A percentile compares a stretch with the other conserved stretches of the same genome.
Evolutionary conservation across 2,888 invertebrate species (phyloP).

Genomic region (Yponomeuta plumbellus): DNA sequence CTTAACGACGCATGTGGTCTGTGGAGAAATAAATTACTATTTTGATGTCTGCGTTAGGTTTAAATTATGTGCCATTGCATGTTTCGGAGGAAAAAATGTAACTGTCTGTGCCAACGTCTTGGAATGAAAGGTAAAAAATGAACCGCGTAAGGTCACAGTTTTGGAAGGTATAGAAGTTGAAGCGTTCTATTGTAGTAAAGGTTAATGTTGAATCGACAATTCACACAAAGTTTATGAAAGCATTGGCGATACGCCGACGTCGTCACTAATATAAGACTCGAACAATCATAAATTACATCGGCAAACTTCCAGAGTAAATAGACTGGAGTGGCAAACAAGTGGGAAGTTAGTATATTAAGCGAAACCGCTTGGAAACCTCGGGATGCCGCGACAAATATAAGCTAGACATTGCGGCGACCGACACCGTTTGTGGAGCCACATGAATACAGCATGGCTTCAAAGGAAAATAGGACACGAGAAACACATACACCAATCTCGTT

Average conservation of each 20-base stretch:
- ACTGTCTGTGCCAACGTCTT: background rate
- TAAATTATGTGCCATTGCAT: background rate
- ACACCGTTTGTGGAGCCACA: constrained; percentile 31
- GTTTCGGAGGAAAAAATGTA: background rate
- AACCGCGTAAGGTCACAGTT: background rate
- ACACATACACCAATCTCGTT: constrained; percentile 31
- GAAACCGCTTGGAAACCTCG: background rate
- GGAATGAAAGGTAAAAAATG: background rate
- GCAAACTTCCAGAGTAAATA: background rate
- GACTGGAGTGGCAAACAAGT: background rate
- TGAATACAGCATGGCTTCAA: constrained; percentile 38
- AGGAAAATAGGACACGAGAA: constrained; percentile 58
- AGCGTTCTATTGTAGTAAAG: background rate
- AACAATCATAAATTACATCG: background rate
- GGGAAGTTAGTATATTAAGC: background rate
- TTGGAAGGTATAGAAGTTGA: background rate
- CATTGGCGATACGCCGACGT: background rate
- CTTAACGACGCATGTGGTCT: background rate
- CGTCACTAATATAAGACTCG: background rate
- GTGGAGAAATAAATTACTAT: background rate
- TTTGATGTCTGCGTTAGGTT: background rate
- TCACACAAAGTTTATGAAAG: background rate
- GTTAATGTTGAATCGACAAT: background rate
- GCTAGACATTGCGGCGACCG: constrained; percentile 34
- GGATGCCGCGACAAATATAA: constrained; percentile 7